Base-by-base conservation (phyloP, 2,797 vertebrate genomes). In the Cirrhinus mrigala region DNA sequence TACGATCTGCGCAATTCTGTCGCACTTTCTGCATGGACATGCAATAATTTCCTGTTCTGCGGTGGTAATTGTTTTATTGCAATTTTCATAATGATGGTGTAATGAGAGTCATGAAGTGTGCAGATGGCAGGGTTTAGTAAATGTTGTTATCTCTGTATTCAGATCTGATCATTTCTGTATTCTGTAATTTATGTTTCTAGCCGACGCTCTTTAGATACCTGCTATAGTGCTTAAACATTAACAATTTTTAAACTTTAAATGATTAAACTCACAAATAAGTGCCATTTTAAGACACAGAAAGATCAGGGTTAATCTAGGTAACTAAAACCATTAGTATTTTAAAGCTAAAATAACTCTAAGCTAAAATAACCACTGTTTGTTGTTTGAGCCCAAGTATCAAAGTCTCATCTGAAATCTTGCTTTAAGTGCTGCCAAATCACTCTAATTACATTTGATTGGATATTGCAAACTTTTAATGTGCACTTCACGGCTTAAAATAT, bases 401-500 rank as follows among this genome's bases (percentile, higher is more conserved):
- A 33, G 29, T 54, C 46, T 68, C 24, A 3, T 81, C 66, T 70
- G 27, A 81, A 56, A 81, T 40, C 68, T 46, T 18, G 22, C 14
- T 56, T 83, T n/a, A 83, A 83, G 56, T 64, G 70, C 71, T 66
- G 44, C 71, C 71, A 83, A 37, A 64, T 75, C 56, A 75, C 44
- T 64, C 40, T 24, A 52, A 75, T 66, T 56, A 62, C 58, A 22
- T 75, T 60, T 82, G 37, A 82, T 82, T 33, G 18, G 56, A 75
- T 66, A 52, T 37, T 18, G 52, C 70, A 50, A 24, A 75, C 22
- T 83, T 48, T 73, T 66, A 75, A 83, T 64, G 56, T 83, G 81
- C 81, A 83, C 81, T 75, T 64, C 40, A 75, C 8, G 2, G 54
- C 81, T 24, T 83, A 24, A 83, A 83, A 83, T 64, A 83, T 83